Percentiles rank a stretch among this genome's conserved stretches.
phyloP scores from a whole-genome alignment of 2,888 invertebrate species.

The Lordiphosa fenestrarum region DNA sequence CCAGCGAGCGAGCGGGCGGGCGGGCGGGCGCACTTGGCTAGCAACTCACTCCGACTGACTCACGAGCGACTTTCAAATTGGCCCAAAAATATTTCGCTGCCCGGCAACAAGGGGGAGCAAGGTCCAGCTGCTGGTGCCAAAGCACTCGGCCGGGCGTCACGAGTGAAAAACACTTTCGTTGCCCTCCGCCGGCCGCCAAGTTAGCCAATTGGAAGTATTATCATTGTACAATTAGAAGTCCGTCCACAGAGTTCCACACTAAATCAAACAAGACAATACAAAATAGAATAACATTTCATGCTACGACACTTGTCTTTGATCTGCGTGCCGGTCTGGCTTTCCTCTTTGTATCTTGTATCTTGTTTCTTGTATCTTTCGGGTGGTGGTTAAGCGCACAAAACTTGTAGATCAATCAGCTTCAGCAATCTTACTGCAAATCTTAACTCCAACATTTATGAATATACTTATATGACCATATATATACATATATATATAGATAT shows the following conservation, averaged over 20 bases:
- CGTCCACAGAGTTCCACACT: constrained; percentile 26
- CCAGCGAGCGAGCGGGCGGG: background rate
- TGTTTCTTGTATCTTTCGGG: too few relatives aligned
- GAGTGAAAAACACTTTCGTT: constrained; percentile 56
- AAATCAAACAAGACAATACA: constrained; percentile 12
- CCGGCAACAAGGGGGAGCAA: constrained; percentile 55
- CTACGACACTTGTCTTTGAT: too few relatives aligned
- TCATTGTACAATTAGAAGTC: constrained; percentile 36
- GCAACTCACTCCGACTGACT: constrained; percentile 41
- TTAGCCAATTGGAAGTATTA: constrained; percentile 38
- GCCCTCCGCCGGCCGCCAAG: constrained; percentile 20
- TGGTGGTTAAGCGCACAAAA: too few relatives aligned
- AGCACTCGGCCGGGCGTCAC: constrained; percentile 11
- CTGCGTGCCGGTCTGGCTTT: too few relatives aligned
- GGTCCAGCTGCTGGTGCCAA: constrained; percentile 23
- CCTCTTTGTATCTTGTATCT: too few relatives aligned
- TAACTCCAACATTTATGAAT: constrained; percentile 18
- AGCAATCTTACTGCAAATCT: constrained; percentile 12
- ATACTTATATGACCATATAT: constrained; percentile 3
- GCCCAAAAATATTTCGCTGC: constrained; percentile 48
- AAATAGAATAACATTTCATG: background rate
- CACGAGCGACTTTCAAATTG: constrained; percentile 66
- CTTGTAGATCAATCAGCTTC: background rate
- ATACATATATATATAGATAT: constrained; percentile 22
- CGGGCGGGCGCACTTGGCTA: constrained; percentile 28